These are phyloP conservation scores for Epicampocera succincta DNA, from an alignment of 2,888 invertebrate genomes.

Conservation along the genomic window DNA sequence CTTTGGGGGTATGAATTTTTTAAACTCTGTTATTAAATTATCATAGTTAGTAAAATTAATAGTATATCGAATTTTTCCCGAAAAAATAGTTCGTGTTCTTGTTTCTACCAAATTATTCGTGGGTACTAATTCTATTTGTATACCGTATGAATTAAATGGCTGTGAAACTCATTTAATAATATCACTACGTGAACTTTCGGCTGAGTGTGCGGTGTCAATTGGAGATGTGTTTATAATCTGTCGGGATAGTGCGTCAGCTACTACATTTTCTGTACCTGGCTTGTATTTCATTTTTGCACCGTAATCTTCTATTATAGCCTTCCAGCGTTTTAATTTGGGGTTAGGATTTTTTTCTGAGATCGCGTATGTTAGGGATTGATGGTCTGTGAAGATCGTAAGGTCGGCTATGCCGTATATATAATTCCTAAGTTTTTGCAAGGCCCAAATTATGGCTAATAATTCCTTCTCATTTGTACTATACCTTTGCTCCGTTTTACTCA, in stretches of 20 bases:
- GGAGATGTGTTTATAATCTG: no score
- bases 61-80: neutral
- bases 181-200: no score
- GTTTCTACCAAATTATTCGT: neutral
- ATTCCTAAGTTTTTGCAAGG: neutral
- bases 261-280: neutral
- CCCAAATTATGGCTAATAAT: no score
- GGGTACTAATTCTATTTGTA: no score
- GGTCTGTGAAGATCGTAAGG: neutral
- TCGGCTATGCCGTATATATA: conserved; percentile 1
- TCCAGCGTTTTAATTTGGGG: neutral
- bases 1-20: conserved; percentile 9
- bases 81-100: no score
- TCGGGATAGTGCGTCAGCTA: no score
- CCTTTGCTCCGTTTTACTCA: no score
- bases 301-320: neutral
- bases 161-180: no score
- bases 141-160: no score
- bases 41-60: conserved; percentile 2
- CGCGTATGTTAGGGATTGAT: neutral
- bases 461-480: no score
- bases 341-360: neutral
- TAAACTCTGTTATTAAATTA: neutral
- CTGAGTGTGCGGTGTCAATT: no score
- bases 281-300: neutral